Evolutionary conservation across 2,797 vertebrate genomes (phyloP), one percentile per base, ranked within the genome.

Genomic region (Danio choprae): DNA sequence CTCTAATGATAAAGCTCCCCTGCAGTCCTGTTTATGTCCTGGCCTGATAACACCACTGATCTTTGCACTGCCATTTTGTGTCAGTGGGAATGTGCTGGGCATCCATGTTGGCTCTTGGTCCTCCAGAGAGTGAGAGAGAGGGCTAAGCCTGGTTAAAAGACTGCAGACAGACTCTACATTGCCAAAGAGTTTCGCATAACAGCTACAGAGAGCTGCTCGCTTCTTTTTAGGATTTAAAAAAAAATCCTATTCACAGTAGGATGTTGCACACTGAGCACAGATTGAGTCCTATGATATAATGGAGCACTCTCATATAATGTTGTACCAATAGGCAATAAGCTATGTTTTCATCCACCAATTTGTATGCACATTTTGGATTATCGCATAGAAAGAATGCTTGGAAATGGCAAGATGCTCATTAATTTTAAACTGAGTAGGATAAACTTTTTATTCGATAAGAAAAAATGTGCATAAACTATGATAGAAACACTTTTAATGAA

Each of bases 41-140:
- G 80, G 82, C 68, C 82, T 84, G 82, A 86, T 86, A 83, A 81
- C 84, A 82, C 62, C n/a, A 65, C 82, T 81, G 84, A 84, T 86
- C 82, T 86, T 86, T 86, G 84, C 82, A 84, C 84, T 86, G 84
- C 84, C 84, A 86, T 86, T 86, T 86, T 86, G 84, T 86, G 80
- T 84, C 84, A 86, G 82, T 77, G 82, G 81, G 64, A 77, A 74
- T 80, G 77, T 81, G 74, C 83, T 53, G 82, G 82, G 84, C 82
- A 36, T 84, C 84, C 84, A 86, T 86, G 81, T 86, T 86, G 84
- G 82, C 84, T 86, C 84, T 74, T 84, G 76, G 74, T 71, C 53
- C 84, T 83, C 62, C 20, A 56, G 74, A 77, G 84, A 83, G 79
- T 29, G 29, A n/a, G n/a, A 29, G 29, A 76, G 79, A 46, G 79